Evolutionary conservation across 1,140 invertebrate species (phyloP).

Genomic region (Papilio polyxenes): DNA sequence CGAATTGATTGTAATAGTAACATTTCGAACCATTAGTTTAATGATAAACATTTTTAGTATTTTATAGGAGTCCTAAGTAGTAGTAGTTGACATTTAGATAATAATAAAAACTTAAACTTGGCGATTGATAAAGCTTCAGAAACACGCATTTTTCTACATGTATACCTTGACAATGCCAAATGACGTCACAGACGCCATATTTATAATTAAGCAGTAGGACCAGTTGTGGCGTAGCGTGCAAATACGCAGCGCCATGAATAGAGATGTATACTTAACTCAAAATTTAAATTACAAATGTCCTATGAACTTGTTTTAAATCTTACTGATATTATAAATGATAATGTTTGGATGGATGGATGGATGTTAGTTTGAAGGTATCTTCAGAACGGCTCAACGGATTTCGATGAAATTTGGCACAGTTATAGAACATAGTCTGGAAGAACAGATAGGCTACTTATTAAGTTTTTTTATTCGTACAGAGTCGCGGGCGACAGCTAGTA

Average conservation of each 20-base stretch:
- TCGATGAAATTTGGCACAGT: too few relatives aligned
- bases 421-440: too few relatives aligned
- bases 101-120: background rate
- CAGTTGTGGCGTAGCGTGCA: background rate
- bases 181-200: constrained; percentile 41
- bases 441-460: too few relatives aligned
- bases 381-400: too few relatives aligned
- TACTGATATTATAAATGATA: too few relatives aligned
- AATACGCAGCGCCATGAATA: constrained; percentile 14
- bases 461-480: too few relatives aligned
- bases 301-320: background rate
- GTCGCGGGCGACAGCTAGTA: too few relatives aligned
- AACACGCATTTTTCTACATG: background rate
- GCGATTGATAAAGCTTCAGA: background rate
- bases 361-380: too few relatives aligned
- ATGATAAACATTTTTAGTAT: too few relatives aligned
- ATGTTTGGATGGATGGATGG: too few relatives aligned
- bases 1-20: background rate
- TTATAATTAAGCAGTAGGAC: constrained; percentile 23
- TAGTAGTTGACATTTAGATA: background rate
- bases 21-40: too few relatives aligned
- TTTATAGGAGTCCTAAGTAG: background rate
- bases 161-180: constrained; percentile 48
- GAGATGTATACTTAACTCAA: background rate
- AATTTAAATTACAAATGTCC: constrained; percentile 9